phyloP scores from a whole-genome alignment of 1,140 invertebrate genomes.

The Drosophila biarmipes region DNA sequence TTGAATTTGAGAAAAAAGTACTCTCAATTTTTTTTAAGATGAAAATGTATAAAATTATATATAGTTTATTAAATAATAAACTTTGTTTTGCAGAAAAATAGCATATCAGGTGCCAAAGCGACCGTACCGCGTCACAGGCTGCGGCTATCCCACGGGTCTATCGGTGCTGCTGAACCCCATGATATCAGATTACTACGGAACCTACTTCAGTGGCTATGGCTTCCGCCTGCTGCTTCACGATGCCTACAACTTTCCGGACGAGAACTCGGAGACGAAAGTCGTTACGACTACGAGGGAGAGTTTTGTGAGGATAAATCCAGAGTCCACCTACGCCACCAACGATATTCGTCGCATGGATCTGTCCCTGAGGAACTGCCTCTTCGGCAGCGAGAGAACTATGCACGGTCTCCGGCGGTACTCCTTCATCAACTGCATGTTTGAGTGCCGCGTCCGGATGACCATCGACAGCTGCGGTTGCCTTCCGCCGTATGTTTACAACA shows the following conservation, averaged over 20 bases:
- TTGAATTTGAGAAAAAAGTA: too few relatives aligned
- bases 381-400: conserved; percentile 85
- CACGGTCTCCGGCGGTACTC: conserved; percentile 85
- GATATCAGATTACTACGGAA: conserved; percentile 85
- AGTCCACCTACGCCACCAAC: conserved; percentile 86
- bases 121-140: conserved; percentile 86
- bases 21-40: too few relatives aligned
- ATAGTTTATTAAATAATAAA: neutral
- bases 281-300: conserved; percentile 86
- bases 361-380: conserved; percentile 86
- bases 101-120: conserved; percentile 77
- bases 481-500: conserved; percentile 86
- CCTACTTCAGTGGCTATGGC: conserved; percentile 80
- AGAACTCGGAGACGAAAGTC: conserved; percentile 86
- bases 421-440: conserved; percentile 88
- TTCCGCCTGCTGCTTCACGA: conserved; percentile 86
- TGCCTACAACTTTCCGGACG: conserved; percentile 87
- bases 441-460: conserved; percentile 85
- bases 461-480: conserved; percentile 86
- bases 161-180: conserved; percentile 86
- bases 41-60: too few relatives aligned
- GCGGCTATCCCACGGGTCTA: conserved; percentile 88
- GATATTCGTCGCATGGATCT: conserved; percentile 85
- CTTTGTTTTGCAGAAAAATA: conserved; percentile 58
- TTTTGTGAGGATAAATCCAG: conserved; percentile 87